Conservation (phyloP, 2,888 invertebrate genomes). For the Parnassius smintheus region DNA sequence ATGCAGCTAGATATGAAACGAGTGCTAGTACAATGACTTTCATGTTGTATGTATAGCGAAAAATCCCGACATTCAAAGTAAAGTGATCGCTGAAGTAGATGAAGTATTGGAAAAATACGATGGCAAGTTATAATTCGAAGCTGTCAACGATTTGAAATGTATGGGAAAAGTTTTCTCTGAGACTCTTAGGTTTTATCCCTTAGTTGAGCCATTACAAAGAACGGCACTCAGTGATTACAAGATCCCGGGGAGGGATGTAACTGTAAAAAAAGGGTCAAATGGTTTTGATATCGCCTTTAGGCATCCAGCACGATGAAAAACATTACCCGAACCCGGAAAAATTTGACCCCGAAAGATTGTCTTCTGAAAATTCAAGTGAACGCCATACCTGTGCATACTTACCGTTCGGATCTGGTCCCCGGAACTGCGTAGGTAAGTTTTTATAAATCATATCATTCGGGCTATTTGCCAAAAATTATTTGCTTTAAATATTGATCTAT, state of each 20-base stretch:
- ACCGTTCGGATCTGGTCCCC: not conserved
- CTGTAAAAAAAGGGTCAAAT: slow-evolving; percentile 41
- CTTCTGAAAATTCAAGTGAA: not conserved
- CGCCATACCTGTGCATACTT: not conserved
- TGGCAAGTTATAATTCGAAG: slow-evolving; percentile 56
- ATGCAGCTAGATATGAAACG: too few relatives aligned
- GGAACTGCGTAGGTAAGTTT: slow-evolving; percentile 1
- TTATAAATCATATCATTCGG: not conserved
- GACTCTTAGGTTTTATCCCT: slow-evolving; percentile 67
- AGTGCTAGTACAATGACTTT: too few relatives aligned
- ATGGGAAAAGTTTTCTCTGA: slow-evolving; percentile 35
- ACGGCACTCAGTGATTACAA: slow-evolving; percentile 49
- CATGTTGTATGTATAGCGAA: too few relatives aligned
- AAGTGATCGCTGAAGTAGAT: slow-evolving; percentile 29
- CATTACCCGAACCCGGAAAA: slow-evolving; percentile 1
- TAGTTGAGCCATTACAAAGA: slow-evolving; percentile 58
- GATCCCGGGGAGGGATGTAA: slow-evolving; percentile 47
- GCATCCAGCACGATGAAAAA: slow-evolving; percentile 1
- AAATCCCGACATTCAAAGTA: too few relatives aligned
- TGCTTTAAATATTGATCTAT: too few relatives aligned
- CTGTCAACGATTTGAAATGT: slow-evolving; percentile 57
- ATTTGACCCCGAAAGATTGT: slow-evolving; percentile 6
- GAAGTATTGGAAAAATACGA: slow-evolving; percentile 43
- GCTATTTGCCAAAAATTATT: too few relatives aligned
- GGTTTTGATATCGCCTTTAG: slow-evolving; percentile 44